Evolutionary conservation across 2,797 vertebrate genomes (phyloP), one percentile per base, ranked within the genome.

Genomic region (Microhierax caerulescens): DNA sequence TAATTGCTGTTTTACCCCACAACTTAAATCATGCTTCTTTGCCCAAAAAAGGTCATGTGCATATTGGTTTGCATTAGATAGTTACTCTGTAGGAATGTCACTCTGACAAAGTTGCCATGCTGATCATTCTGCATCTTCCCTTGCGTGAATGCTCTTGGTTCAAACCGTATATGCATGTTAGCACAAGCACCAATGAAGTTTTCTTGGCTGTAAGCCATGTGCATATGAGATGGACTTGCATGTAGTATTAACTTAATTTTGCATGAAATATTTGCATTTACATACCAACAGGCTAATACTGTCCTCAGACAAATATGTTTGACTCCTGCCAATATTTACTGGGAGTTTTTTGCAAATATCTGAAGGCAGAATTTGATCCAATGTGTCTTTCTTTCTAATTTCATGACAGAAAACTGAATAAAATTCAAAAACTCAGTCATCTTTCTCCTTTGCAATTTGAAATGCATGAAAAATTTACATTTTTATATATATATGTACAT

Each of bases 211-310:
- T 76, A 95, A 96, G 95, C 97, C 97, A 97, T 97, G 95, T 97
- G 96, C 97, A 74, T 94, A 96, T 97, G 96, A 95, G 88, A 95
- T 89, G 77, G 68, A 96, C 81, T 97, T 98, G 98, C 98, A 98
- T 98, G 97, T 97, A 95, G 97, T 98, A 98, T 97, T 95, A 94
- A 91, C 70, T 97, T 97, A 93, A 96, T 96, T 97, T 98, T 99
- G 99, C 98, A 99, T 98, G 98, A 98, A 97, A 97, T 98, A 96
- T 97, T 97, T 98, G 98, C 98, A 97, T 98, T 98, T 98, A 97
- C 79, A 91, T 32, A 81, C 36, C 32, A 76, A 85, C 68, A 41
- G 65, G 74, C 79, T 84, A 77, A 81, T 85, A 84, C 51, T 87
- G 73, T 94, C 95, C 76, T 92, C 80, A 74, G 57, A 95, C 54